Percentiles rank a stretch among this genome's conserved stretches.
phyloP scores from a whole-genome alignment of 2,113 vertebrate genomes.

The Chamaetylas fuelleborni region DNA sequence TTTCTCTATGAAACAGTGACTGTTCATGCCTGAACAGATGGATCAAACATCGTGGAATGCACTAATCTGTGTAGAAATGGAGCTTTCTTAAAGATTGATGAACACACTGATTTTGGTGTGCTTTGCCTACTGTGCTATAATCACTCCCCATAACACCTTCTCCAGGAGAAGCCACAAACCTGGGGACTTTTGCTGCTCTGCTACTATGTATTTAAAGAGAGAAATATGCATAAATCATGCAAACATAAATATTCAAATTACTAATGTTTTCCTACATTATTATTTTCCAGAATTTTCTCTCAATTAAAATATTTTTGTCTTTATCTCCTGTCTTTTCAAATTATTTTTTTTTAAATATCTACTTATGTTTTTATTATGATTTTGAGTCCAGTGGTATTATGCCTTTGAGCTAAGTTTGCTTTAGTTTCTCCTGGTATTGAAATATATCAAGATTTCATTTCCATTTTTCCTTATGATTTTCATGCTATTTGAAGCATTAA shows the following conservation, averaged over 20 bases:
- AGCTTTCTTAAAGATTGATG: not conserved
- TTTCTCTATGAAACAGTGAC: not conserved
- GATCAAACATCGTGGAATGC: rapidly evolving
- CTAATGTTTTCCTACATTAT: not conserved
- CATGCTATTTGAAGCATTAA: constrained; percentile 13
- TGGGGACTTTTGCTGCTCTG: not conserved
- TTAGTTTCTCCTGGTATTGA: constrained; percentile 3
- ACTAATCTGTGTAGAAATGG: not conserved
- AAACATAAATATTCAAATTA: not conserved
- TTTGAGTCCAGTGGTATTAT: not conserved
- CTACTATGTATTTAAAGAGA: not conserved
- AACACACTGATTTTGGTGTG: not conserved
- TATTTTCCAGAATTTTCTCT: not conserved
- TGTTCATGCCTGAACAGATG: not conserved
- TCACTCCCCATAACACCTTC: not conserved
- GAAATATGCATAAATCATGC: not conserved
- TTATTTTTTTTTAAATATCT: not conserved
- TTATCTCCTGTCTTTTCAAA: not conserved
- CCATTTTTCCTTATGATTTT: not conserved
- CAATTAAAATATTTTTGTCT: not conserved
- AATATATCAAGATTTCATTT: constrained; percentile 18
- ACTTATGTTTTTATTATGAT: not conserved
- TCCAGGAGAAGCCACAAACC: not conserved
- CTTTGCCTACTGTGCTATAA: not conserved
- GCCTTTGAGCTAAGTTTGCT: not conserved